Conservation (phyloP, 2,888 invertebrate species). For the Tenthredo distinguenda region DNA sequence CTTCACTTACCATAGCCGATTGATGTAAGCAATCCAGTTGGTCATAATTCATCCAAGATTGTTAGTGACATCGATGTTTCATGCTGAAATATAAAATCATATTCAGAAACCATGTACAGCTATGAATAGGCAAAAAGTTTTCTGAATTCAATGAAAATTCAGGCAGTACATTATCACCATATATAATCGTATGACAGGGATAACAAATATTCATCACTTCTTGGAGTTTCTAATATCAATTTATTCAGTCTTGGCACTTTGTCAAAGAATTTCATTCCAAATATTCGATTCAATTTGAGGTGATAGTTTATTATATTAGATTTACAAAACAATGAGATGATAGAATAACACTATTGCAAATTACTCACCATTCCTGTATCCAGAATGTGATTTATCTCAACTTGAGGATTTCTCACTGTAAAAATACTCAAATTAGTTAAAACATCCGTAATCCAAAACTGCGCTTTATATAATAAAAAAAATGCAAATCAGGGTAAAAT, state of each 20-base stretch:
- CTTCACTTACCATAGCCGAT: not conserved
- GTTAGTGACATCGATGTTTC: not conserved
- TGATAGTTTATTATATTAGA: not conserved
- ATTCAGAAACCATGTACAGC: not conserved
- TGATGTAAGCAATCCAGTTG: not conserved
- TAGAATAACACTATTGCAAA: not conserved
- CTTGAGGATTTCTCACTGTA: not conserved
- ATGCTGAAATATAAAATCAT: not conserved
- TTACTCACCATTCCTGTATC: not conserved
- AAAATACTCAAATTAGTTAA: not conserved
- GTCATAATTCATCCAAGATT: not conserved
- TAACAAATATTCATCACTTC: slow-evolving; percentile 43
- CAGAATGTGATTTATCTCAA: not conserved
- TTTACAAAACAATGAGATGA: not conserved
- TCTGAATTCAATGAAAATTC: not conserved
- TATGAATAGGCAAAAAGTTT: not conserved
- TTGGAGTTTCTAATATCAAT: not conserved
- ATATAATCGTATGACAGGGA: slow-evolving; percentile 42
- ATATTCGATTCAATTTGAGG: not conserved
- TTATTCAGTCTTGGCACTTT: not conserved
- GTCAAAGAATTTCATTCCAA: not conserved
- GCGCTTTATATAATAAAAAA: not conserved
- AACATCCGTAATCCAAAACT: not conserved
- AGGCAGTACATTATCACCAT: slow-evolving; percentile 41
- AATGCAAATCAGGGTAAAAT: not conserved